Percentiles rank a stretch among this genome's conserved stretches.
Evolutionary conservation across 1,140 invertebrate genomes (phyloP).

Genomic region (Drosophila seguyi): DNA sequence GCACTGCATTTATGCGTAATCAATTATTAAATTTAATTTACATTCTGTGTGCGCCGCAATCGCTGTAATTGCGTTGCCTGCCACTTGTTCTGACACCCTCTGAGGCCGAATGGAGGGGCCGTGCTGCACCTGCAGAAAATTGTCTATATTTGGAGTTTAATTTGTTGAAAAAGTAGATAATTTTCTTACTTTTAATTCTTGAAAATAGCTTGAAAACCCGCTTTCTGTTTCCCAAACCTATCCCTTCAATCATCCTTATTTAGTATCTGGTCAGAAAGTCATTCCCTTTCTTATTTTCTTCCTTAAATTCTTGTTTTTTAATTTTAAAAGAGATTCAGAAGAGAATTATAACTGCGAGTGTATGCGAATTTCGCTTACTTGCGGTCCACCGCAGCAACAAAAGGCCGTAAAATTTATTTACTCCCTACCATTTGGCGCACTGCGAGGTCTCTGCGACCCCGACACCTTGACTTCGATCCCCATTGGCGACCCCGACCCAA

Average conservation of each 20-base stretch:
- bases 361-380: constrained; percentile 54
- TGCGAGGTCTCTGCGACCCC: constrained; percentile 15
- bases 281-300: too few relatives aligned
- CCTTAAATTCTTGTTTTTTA: too few relatives aligned
- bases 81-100: constrained; percentile 8
- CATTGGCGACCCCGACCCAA: constrained; percentile 1
- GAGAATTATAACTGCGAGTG: constrained; percentile 1
- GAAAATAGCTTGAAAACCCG: background rate
- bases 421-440: constrained; percentile 64
- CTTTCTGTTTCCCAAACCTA: background rate
- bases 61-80: constrained; percentile 73
- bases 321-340: background rate
- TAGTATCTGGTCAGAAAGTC: too few relatives aligned
- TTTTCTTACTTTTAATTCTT: background rate
- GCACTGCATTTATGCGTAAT: constrained; percentile 69
- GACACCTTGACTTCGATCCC: background rate
- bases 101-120: background rate
- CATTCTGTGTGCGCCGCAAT: constrained; percentile 76
- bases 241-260: background rate
- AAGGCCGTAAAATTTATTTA: constrained; percentile 81
- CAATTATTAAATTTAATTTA: constrained; percentile 84
- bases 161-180: background rate
- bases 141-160: background rate
- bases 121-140: constrained; percentile 7
- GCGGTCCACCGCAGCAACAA: constrained; percentile 73